Evolutionary conservation across 2,797 vertebrate genomes (phyloP).

Genomic region (Aulostomus chinensis): DNA sequence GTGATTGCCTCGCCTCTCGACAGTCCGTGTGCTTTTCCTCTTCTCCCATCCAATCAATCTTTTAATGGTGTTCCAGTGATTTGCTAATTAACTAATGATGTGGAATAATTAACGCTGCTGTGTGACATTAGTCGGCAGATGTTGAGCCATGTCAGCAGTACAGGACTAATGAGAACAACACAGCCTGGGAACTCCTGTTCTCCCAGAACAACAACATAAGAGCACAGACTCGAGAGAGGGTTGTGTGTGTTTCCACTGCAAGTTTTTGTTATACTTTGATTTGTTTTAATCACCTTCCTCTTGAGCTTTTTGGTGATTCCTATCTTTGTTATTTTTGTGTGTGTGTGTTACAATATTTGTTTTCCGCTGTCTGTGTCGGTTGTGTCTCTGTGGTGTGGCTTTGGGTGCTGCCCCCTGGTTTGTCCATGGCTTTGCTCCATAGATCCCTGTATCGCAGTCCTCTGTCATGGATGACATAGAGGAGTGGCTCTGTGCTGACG

Average conservation of each 20-base stretch:
- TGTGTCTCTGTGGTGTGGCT: conserved; percentile 70
- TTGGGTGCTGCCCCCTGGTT: conserved; percentile 66
- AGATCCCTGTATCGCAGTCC: conserved; percentile 98
- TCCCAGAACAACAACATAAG: conserved; percentile 7
- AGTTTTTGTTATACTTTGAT: conserved; percentile 37
- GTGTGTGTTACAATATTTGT: conserved; percentile 15
- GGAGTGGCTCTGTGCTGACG: conserved; percentile 98
- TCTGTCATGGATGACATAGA: conserved; percentile 99
- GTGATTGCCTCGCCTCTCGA: conserved; percentile 39
- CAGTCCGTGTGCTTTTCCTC: conserved; percentile 47
- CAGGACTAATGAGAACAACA: conserved; percentile 49
- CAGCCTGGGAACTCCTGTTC: conserved; percentile 42
- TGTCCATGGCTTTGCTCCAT: conserved; percentile 88
- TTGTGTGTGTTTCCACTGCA: conserved; percentile 14
- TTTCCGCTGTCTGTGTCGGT: conserved; percentile 42
- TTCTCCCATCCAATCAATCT: conserved; percentile 61
- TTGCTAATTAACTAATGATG: conserved; percentile 72
- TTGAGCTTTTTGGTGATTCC: conserved; percentile 66
- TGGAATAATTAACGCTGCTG: conserved; percentile 62
- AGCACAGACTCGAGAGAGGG: conserved; percentile 39
- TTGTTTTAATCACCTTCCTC: conserved; percentile 55
- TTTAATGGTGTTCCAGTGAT: conserved; percentile 63
- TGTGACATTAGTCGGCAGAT: conserved; percentile 63
- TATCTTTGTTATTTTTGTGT: conserved; percentile 59
- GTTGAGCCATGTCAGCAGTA: conserved; percentile 51